These are phyloP conservation scores for Cabera pusaria DNA, from an alignment of 2,888 invertebrate genomes.

Conservation along the genomic window DNA sequence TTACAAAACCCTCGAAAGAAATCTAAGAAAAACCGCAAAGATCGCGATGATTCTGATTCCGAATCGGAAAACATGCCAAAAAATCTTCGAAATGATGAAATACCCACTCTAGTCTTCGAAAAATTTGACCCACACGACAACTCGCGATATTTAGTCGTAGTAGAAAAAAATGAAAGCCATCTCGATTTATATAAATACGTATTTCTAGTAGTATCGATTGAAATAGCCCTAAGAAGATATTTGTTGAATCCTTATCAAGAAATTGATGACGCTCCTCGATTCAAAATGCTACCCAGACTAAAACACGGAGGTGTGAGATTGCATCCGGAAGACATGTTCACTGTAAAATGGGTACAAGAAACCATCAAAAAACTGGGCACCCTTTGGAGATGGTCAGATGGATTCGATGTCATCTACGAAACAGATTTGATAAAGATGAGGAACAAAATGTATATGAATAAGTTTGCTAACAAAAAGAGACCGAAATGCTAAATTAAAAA, in stretches of 20 bases:
- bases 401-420: conserved; percentile 2
- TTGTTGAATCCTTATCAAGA: neutral
- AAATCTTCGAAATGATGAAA: neutral
- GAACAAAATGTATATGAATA: neutral
- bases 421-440: conserved; percentile 6
- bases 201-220: neutral
- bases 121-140: conserved; percentile 2
- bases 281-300: conserved; percentile 2
- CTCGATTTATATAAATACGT: conserved; percentile 8
- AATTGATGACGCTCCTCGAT: neutral
- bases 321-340: conserved; percentile 7
- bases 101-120: too few relatives aligned
- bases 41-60: neutral
- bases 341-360: conserved; percentile 6
- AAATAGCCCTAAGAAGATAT: conserved; percentile 3
- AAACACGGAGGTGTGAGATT: conserved; percentile 9
- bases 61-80: neutral
- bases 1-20: conserved; percentile 4
- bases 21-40: conserved; percentile 3
- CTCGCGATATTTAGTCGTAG: neutral
- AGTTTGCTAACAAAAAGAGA: neutral
- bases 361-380: conserved; percentile 1
- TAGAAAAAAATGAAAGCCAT: conserved; percentile 1
- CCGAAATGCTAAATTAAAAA: neutral
- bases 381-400: conserved; percentile 6